Conservation (phyloP, 2,888 invertebrate species). For the Nymphalis c-album region DNA sequence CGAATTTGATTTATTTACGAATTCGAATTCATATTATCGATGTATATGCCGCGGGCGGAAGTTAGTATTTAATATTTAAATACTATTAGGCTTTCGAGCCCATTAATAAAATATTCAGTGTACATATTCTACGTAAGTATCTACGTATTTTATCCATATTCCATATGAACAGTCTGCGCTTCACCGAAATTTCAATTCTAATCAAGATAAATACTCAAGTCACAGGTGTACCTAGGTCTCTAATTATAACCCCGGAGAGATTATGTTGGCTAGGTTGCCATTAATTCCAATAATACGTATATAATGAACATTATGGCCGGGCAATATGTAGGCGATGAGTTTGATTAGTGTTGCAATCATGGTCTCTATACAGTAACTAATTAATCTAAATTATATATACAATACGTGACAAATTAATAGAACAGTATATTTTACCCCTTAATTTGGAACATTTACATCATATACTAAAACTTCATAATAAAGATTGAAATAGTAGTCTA, state of each 20-base stretch:
- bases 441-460: not conserved
- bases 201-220: conserved; percentile 8
- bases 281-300: conserved; percentile 19
- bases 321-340: conserved; percentile 17
- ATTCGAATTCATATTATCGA: too few relatives aligned
- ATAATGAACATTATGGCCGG: conserved; percentile 17
- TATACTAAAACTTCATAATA: not conserved
- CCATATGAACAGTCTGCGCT: not conserved
- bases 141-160: too few relatives aligned
- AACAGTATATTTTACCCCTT: not conserved
- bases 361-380: conserved; percentile 4
- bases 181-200: conserved; percentile 1
- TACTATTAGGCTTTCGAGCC: not conserved
- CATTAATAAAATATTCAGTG: conserved; percentile 3
- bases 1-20: too few relatives aligned
- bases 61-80: too few relatives aligned
- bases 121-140: too few relatives aligned
- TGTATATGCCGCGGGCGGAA: too few relatives aligned
- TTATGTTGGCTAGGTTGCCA: conserved; percentile 12
- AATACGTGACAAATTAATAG: not conserved
- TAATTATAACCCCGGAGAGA: conserved; percentile 19
- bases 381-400: conserved; percentile 1
- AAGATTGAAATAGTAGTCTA: not conserved
- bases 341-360: conserved; percentile 22
- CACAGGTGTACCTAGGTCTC: conserved; percentile 10